Base-by-base conservation (phyloP, 2,797 vertebrate genomes). In the Botia kubotai region DNA sequence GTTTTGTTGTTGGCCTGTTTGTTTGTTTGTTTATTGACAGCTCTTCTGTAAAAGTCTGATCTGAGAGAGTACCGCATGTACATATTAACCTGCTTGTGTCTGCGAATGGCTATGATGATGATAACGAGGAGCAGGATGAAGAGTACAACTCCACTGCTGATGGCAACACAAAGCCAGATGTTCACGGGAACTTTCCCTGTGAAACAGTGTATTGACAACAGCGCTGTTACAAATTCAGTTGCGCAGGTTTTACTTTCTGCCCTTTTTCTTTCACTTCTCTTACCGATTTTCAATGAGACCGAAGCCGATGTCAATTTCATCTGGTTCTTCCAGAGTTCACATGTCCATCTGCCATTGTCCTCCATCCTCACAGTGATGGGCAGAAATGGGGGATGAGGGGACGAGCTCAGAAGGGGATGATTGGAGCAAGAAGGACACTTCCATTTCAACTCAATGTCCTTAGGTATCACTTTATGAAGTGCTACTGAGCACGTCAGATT, bases 401-500 rank as follows among this genome's bases (percentile, higher is more conserved):
- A 0, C 48, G 65, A 0, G 1, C 0, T 0, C 2, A 8, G 52
- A 14, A n/a, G 0, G 1, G 0, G 5, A 43, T 6, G 0, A 4
- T 68, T 21, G 0, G 11, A 36, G 0, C 1, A 2, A 6, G 39
- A 1, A 0, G 90, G 89, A 2, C 57, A 55, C 17, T 36, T 0
- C 92, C 91, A 93, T 39, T 83, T 87, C 43, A 46, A 10, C 43
- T 46, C 43, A 46, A 46, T 8, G 43, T 94, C 60, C 23, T 63
- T 78, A 13, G 85, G 2, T 66, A 58, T 7, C 69, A 89, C 62
- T 0, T 14, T 29, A 16, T 19, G 8, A 0, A 36, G 50, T n/a
- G 89, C 89, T 1, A 85, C 46, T 69, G 80, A 77, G 76, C 94
- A 94, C 0, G 82, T 90, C 77, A 95, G 86, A 83, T 92, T 92